Percentiles rank a stretch among this genome's conserved stretches.
Conservation (phyloP, 2,797 vertebrate genomes). For the Cryptoprocta ferox region DNA sequence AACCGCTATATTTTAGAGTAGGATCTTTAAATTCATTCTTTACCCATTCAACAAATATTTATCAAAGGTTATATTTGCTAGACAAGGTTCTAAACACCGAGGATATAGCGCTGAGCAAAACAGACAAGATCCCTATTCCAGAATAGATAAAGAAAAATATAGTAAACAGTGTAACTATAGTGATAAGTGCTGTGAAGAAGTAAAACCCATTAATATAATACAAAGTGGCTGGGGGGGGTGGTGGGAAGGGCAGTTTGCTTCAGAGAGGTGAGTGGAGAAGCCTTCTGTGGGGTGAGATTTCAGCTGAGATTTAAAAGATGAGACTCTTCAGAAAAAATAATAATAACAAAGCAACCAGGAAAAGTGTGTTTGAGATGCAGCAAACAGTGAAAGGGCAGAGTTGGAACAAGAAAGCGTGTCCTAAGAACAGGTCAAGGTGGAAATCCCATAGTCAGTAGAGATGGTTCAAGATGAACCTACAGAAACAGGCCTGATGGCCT, state of each 20-base stretch:
- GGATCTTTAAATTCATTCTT: neutral
- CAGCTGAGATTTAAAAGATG: neutral
- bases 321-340: neutral
- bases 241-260: neutral
- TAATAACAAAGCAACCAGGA: neutral
- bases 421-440: neutral
- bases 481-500: neutral
- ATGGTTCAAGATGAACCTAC: neutral
- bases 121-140: neutral
- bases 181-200: neutral
- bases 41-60: neutral
- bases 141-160: neutral
- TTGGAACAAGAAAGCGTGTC: neutral
- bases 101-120: neutral
- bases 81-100: neutral
- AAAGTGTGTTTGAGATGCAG: neutral
- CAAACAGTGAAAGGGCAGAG: neutral
- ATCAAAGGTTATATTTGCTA: neutral
- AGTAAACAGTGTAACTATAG: neutral
- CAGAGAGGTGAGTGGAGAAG: neutral
- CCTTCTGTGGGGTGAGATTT: neutral
- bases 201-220: neutral
- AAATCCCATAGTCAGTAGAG: rapidly evolving
- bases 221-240: neutral
- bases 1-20: neutral